Percentiles rank a stretch among this genome's conserved stretches.
These are phyloP conservation scores for Meghimatium bilineatum DNA, from an alignment of 2,888 invertebrate species.

Conservation along the genomic window DNA sequence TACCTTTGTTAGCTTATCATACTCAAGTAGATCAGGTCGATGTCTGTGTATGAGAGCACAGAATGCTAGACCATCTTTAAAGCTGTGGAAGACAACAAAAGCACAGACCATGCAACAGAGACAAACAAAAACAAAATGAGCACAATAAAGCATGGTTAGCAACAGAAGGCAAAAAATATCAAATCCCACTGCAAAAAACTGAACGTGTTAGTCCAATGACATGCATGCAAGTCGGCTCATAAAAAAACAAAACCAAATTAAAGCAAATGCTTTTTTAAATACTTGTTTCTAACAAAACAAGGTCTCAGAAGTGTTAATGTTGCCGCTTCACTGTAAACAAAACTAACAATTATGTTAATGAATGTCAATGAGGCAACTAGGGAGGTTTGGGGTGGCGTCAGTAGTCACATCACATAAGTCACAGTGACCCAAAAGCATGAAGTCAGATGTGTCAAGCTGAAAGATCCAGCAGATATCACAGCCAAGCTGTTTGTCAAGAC, in stretches of 20 bases:
- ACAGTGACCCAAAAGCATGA: no score
- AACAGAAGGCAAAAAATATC: not conserved
- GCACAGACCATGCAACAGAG: conserved; percentile 46
- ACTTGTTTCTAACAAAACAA: no score
- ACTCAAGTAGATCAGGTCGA: conserved; percentile 98
- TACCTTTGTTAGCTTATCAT: conserved; percentile 87
- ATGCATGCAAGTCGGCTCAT: not conserved
- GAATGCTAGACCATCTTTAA: conserved; percentile 99
- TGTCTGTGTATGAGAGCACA: conserved; percentile 99
- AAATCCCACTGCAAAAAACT: not conserved
- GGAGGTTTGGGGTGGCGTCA: no score
- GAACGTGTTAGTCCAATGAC: not conserved
- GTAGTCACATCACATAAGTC: no score
- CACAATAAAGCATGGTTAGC: not conserved
- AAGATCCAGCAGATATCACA: no score
- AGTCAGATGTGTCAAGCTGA: no score
- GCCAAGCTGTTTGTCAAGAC: no score
- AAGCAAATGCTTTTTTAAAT: no score
- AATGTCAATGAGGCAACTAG: no score
- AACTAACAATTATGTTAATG: no score
- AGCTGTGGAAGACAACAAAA: conserved; percentile 81
- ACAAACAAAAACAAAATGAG: conserved; percentile 36
- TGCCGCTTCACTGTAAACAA: no score
- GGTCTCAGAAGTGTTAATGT: no score
- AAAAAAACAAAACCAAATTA: not conserved